Evolutionary conservation across 2,113 vertebrate species (phyloP), one percentile per base, ranked within the genome.

Genomic region (Ariopsis seemanni): DNA sequence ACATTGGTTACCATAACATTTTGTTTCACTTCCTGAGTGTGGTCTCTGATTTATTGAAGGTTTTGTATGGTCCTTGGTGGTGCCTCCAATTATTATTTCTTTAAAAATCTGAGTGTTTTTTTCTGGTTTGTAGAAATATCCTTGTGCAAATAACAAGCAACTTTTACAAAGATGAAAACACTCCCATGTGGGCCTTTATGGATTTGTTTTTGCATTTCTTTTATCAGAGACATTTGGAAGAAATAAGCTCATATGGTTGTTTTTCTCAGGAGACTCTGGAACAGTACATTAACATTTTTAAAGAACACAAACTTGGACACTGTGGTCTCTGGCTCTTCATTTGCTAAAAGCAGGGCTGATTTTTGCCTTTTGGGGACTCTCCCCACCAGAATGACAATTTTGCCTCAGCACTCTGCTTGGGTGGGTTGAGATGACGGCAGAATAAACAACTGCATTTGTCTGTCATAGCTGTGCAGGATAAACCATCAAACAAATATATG

Each of bases 1-100:
- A 42, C 25, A 27, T 27, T 34, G 78, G n/a, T 18, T 82, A 62
- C 80, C 71, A 55, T 62, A 34, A 57, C 58, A 7, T 86, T 55
- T 65, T 27, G 25, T 80, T 84, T 88, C 84, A 90, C 89, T 91
- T 91, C 87, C 77, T 60, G 67, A 87, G 88, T 88, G 88, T 89
- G 58, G 57, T 78, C 69, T 86, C 83, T 11, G 52, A 42, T 42
- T 42, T 42, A 42, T 9, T 78, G 27, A 71, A 55, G 83, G 14
- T 71, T 55, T 27, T 84, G 62, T n/a, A 48, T 20, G 58, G 57
- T 42, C 18, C 25, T 15, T 48, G 80, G 10, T 18, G 5, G 11
- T 62, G 22, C 14, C 34, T 5, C 58, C 34, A 20, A 42, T 12
- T 63, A 82, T 60, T 5, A 7, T 83, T 67, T 65, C 6, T 20